Conservation (phyloP, 2,888 invertebrate genomes). For the Selenia dentaria region DNA sequence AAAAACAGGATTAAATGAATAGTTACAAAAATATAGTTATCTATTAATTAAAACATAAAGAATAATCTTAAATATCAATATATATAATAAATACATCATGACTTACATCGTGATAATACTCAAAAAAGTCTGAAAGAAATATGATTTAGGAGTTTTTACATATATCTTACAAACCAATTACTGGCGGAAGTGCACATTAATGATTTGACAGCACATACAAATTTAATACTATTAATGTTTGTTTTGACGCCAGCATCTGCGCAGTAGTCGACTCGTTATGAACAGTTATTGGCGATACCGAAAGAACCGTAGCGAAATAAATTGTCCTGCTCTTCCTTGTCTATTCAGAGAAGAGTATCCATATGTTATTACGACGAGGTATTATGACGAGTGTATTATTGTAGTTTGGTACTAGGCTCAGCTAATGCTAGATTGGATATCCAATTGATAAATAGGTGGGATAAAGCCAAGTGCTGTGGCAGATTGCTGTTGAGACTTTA, state of each 20-base stretch:
- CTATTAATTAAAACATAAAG: too few relatives aligned
- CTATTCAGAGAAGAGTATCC: too few relatives aligned
- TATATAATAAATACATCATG: too few relatives aligned
- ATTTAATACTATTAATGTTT: conserved; percentile 20
- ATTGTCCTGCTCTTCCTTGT: too few relatives aligned
- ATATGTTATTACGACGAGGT: conserved; percentile 1
- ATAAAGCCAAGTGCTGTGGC: conserved; percentile 2
- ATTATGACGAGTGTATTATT: neutral
- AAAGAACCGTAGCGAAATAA: neutral
- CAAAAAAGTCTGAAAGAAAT: too few relatives aligned
- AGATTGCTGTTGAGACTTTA: conserved; percentile 8
- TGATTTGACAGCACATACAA: conserved; percentile 24
- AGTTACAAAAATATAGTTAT: too few relatives aligned
- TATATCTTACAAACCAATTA: conserved; percentile 25
- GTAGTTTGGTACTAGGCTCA: neutral
- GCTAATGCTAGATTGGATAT: conserved; percentile 6
- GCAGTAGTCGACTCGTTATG: conserved; percentile 13
- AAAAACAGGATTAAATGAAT: too few relatives aligned
- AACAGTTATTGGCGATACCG: neutral
- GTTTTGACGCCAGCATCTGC: conserved; percentile 26
- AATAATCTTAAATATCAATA: too few relatives aligned
- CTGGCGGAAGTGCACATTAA: conserved; percentile 19
- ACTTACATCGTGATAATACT: too few relatives aligned
- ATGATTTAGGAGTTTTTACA: too few relatives aligned
- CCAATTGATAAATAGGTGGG: conserved; percentile 15